These are phyloP conservation scores for Epizoanthus scotinus DNA, from an alignment of 92 coral and sea anemone genomes.

Conservation along the genomic window DNA sequence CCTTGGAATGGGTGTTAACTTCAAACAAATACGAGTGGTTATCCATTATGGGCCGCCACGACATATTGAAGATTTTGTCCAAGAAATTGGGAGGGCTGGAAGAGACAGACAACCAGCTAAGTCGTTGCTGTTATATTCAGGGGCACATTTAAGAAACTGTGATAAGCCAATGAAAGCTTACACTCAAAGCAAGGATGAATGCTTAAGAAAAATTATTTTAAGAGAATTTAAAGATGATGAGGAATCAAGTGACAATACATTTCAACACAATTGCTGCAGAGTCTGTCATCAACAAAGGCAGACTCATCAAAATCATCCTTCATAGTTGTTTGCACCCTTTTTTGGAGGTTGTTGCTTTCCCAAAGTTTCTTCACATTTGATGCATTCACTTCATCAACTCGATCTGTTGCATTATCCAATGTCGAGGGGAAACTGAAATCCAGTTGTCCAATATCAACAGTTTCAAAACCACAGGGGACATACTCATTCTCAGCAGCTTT, in stretches of 20 bases:
- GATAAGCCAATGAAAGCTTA: slow-evolving; percentile 36
- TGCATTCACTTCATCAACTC: no score
- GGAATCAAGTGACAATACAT: no score
- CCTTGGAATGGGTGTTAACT: no score
- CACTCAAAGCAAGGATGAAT: slow-evolving; percentile 6
- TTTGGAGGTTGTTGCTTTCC: no score
- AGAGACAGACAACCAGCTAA: slow-evolving; percentile 26
- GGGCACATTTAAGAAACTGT: slow-evolving; percentile 47
- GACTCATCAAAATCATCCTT: no score
- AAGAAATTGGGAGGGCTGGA: slow-evolving; percentile 45
- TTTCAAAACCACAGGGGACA: slow-evolving; percentile 24
- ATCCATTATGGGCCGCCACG: slow-evolving; percentile 42
- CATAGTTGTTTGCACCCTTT: no score
- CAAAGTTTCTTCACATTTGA: no score
- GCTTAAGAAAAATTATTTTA: slow-evolving; percentile 43
- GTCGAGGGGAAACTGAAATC: slow-evolving; percentile 22
- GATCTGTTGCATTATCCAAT: no score
- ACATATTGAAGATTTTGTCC: no score
- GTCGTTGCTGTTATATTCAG: slow-evolving; percentile 29
- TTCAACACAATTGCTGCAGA: no score
- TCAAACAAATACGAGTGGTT: slow-evolving; percentile 8
- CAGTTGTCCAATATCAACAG: slow-evolving; percentile 19
- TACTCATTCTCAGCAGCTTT: slow-evolving; percentile 26
- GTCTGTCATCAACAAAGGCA: no score
- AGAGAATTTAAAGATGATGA: slow-evolving; percentile 43